These are phyloP conservation scores for Pteromalus puparum DNA, from an alignment of 1,140 invertebrate genomes.

Conservation along the genomic window DNA sequence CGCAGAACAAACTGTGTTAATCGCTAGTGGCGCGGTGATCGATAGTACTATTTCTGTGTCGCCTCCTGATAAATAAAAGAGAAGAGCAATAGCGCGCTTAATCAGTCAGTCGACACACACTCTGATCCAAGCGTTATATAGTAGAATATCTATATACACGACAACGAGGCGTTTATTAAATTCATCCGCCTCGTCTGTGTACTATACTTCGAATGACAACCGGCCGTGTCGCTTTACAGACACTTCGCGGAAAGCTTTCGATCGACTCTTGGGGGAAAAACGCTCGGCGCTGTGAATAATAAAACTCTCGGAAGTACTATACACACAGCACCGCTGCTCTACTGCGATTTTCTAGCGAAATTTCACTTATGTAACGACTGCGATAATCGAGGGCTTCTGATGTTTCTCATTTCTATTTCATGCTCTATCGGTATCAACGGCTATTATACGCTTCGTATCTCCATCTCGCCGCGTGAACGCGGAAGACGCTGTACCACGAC, in stretches of 20 bases:
- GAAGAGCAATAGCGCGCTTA: no score
- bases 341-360: slow-evolving; percentile 4
- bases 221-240: neutral
- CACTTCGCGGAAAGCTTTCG: neutral
- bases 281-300: neutral
- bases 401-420: neutral
- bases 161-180: no score
- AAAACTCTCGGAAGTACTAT: neutral
- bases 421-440: neutral
- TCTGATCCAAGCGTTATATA: no score
- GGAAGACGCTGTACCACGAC: no score
- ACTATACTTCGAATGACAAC: no score
- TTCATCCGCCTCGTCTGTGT: neutral
- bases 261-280: neutral
- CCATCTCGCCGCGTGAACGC: no score
- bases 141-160: no score
- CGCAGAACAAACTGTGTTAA: no score
- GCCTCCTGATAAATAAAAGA: no score
- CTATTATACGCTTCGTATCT: neutral
- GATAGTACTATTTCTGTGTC: no score
- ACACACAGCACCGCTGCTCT: neutral
- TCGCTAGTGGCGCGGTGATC: no score
- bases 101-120: no score
- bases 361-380: neutral
- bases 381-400: neutral